A percentile compares a stretch with the other conserved stretches of the same genome.
Evolutionary conservation across 2,888 invertebrate genomes (phyloP).

Genomic region (Blomia tropicalis): DNA sequence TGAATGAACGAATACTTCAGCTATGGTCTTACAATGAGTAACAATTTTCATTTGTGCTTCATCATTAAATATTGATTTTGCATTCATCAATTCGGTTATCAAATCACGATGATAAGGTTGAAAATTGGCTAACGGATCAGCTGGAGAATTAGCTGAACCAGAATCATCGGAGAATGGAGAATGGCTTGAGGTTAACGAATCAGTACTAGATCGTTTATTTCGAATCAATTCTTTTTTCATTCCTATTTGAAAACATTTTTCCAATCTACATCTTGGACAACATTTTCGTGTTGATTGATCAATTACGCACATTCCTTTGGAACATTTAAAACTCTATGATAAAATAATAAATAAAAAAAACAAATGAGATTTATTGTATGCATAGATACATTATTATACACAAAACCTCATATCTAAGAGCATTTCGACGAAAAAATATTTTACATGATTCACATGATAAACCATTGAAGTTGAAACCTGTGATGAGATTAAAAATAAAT

Average conservation of each 20-base stretch:
- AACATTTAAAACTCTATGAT: neutral
- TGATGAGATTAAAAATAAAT: neutral
- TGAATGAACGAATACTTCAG: neutral
- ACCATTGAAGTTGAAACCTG: constrained; percentile 9
- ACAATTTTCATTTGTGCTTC: neutral
- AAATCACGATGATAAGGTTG: neutral
- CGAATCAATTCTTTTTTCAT: constrained; percentile 2
- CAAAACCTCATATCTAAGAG: neutral
- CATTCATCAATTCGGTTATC: neutral
- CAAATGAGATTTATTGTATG: neutral
- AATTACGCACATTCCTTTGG: neutral
- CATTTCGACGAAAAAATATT: constrained; percentile 7
- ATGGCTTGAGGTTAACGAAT: too few relatives aligned
- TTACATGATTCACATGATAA: neutral
- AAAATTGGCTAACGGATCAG: neutral
- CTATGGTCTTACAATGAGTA: neutral
- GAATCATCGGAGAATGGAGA: too few relatives aligned
- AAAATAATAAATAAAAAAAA: neutral
- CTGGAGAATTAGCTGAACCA: neutral
- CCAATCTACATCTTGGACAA: neutral
- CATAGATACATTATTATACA: neutral
- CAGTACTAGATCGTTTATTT: neutral
- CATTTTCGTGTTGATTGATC: neutral
- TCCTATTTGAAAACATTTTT: neutral
- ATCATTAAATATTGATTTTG: neutral